phyloP scores from a whole-genome alignment of 2,113 vertebrate genomes.

The Myodes glareolus region DNA sequence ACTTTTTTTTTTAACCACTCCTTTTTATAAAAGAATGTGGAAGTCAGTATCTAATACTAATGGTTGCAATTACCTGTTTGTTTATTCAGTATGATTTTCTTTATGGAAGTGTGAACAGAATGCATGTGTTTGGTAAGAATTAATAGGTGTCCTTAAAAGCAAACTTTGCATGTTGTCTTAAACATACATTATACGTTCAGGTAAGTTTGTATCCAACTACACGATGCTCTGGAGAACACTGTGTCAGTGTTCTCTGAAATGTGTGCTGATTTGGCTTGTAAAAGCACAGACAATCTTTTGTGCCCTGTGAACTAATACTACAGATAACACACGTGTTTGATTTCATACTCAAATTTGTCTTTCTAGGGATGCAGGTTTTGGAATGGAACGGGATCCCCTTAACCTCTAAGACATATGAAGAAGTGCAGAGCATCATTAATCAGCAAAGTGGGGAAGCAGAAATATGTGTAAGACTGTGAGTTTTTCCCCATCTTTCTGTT shows the following conservation, averaged over 20 bases:
- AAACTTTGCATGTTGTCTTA: conserved; percentile 52
- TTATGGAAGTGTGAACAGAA: conserved; percentile 59
- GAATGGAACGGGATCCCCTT: conserved; percentile 97
- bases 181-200: conserved; percentile 21
- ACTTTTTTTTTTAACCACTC: background rate
- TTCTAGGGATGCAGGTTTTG: conserved; percentile 97
- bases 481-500: conserved; percentile 91
- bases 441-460: conserved; percentile 97
- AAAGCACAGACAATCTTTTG: background rate
- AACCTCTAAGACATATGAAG: conserved; percentile 97
- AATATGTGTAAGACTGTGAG: conserved; percentile 99
- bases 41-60: background rate
- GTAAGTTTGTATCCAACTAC: conserved; percentile 70
- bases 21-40: background rate
- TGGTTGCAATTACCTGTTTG: background rate
- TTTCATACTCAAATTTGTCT: conserved; percentile 68
- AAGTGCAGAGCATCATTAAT: conserved; percentile 95
- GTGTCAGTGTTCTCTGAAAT: conserved; percentile 58
- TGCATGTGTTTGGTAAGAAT: conserved; percentile 69
- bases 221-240: conserved; percentile 38
- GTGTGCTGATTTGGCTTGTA: conserved; percentile 59
- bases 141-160: conserved; percentile 16
- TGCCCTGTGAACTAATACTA: background rate
- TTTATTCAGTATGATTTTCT: conserved; percentile 21
- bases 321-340: background rate